phyloP scores from a whole-genome alignment of 2,888 invertebrate species.

The Petrolisthes cinctipes region DNA sequence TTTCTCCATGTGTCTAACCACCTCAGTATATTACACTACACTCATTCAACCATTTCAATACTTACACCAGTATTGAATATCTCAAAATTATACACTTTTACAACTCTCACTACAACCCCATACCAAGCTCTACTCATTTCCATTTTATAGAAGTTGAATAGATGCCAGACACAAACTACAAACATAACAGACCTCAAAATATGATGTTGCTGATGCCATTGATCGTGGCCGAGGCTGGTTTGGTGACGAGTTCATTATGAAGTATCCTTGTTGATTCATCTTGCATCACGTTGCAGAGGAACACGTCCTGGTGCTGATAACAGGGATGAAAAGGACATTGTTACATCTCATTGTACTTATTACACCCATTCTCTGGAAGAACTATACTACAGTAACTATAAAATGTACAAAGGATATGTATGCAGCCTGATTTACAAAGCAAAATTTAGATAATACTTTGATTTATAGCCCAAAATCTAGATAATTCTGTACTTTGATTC shows the following conservation, averaged over 20 bases:
- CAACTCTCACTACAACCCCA: neutral
- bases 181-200: slow-evolving; percentile 41
- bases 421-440: too few species aligned
- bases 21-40: neutral
- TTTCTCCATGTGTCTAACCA: neutral
- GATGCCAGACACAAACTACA: neutral
- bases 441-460: too few species aligned
- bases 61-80: too few species aligned
- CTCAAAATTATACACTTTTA: neutral
- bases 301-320: neutral
- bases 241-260: slow-evolving; percentile 47
- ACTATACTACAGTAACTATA: too few species aligned
- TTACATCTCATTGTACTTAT: too few species aligned
- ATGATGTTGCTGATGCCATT: neutral
- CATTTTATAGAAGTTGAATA: neutral
- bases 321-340: too few species aligned
- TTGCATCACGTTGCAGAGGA: neutral
- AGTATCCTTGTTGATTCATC: slow-evolving; percentile 45
- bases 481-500: too few species aligned
- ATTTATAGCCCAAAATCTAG: too few species aligned
- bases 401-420: too few species aligned
- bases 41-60: too few species aligned
- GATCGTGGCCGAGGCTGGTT: neutral
- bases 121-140: too few species aligned
- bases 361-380: too few species aligned